Percentiles rank a stretch among this genome's conserved stretches.
Conservation (phyloP, 2,888 invertebrate species). For the Morpho achilles region DNA sequence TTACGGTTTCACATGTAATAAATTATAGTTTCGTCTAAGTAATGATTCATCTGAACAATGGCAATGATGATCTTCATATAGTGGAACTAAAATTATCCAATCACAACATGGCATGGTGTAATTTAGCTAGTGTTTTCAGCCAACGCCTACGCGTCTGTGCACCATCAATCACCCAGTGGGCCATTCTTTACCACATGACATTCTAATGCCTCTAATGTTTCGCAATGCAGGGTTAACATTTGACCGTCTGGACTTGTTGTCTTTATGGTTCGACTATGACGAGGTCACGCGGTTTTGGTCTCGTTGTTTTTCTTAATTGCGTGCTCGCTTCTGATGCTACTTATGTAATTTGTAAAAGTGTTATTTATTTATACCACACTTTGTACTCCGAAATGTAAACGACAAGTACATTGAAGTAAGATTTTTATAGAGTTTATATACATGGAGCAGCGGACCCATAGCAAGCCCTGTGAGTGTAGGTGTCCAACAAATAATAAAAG, state of each 20-base stretch:
- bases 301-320: constrained; percentile 31
- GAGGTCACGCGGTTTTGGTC: constrained; percentile 33
- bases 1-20: constrained; percentile 28
- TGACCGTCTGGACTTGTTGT: constrained; percentile 47
- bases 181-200: constrained; percentile 64
- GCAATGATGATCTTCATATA: constrained; percentile 27
- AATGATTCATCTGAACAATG: constrained; percentile 29
- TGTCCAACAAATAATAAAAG: no score
- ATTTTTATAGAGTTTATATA: no score
- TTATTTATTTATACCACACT: neutral
- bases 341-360: constrained; percentile 14
- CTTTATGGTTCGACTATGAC: constrained; percentile 31
- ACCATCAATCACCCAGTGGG: constrained; percentile 63
- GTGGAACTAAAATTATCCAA: constrained; percentile 36
- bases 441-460: no score
- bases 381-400: neutral
- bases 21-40: constrained; percentile 28
- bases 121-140: constrained; percentile 61
- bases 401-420: no score
- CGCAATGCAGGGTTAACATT: constrained; percentile 52
- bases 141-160: constrained; percentile 51
- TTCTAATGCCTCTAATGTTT: constrained; percentile 64
- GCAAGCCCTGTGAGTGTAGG: no score
- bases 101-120: constrained; percentile 47
- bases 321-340: constrained; percentile 23